Evolutionary conservation across 2,113 vertebrate species (phyloP).

Genomic region (Corynorhinus townsendii): DNA sequence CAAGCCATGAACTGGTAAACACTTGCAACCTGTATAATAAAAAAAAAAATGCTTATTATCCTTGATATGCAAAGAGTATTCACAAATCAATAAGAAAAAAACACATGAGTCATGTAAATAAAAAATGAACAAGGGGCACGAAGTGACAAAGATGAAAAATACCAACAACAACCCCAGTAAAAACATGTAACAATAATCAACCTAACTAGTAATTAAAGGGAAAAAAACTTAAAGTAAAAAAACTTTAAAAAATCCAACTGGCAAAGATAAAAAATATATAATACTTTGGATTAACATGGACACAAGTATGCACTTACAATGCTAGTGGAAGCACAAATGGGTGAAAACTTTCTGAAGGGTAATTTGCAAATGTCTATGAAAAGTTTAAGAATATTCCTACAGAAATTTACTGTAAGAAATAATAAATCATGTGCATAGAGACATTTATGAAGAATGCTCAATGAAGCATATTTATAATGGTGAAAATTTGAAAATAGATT

Average conservation of each 20-base stretch:
- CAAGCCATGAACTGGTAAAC: not conserved
- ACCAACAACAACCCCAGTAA: not conserved
- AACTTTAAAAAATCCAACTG: not conserved
- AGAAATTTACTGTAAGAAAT: not conserved
- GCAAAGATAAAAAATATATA: not conserved
- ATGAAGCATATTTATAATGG: not conserved
- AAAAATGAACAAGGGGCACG: not conserved
- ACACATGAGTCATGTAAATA: not conserved
- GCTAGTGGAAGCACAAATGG: not conserved
- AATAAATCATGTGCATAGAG: not conserved
- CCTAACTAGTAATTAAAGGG: not conserved
- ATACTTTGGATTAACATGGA: not conserved
- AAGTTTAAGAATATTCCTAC: not conserved
- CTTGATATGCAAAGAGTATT: slow-evolving; percentile 23
- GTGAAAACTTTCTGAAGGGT: not conserved
- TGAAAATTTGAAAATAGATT: not conserved
- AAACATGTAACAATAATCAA: not conserved
- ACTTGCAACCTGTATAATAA: not conserved
- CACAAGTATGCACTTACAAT: not conserved
- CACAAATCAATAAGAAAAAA: slow-evolving; percentile 18
- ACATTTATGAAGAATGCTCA: not conserved
- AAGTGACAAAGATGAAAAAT: slow-evolving; percentile 19
- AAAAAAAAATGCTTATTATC: not conserved
- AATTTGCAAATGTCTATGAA: not conserved
- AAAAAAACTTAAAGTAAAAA: not conserved